phyloP scores from a whole-genome alignment of 2,888 invertebrate genomes.

The Phyto melanocephala region DNA sequence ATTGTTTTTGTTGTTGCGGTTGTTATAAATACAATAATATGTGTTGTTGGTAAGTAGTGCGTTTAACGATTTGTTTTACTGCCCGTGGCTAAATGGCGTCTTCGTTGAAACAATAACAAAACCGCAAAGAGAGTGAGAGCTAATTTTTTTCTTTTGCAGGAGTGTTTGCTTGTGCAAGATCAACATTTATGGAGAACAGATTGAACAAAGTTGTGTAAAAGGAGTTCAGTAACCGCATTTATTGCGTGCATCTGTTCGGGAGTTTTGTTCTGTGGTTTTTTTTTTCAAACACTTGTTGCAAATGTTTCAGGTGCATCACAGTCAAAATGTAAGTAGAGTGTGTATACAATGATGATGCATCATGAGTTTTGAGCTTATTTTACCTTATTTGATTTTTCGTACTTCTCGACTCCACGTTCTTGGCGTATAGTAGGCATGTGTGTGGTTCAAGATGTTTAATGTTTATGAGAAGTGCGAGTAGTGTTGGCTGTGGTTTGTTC shows the following conservation, averaged over 20 bases:
- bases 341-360: conserved; percentile 27
- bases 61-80: conserved; percentile 59
- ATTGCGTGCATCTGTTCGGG: conserved; percentile 60
- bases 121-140: background rate
- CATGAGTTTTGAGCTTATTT: conserved; percentile 42
- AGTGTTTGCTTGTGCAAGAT: background rate
- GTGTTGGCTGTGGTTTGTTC: background rate
- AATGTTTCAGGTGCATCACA: conserved; percentile 55
- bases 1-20: conserved; percentile 14
- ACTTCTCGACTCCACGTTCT: background rate
- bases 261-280: conserved; percentile 1
- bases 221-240: conserved; percentile 59
- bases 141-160: background rate
- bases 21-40: conserved; percentile 10
- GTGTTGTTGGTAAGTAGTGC: conserved; percentile 54
- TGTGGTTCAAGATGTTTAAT: background rate
- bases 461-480: background rate
- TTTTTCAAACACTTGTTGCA: conserved; percentile 50
- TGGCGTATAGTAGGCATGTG: background rate
- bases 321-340: conserved; percentile 2
- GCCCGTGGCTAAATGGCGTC: conserved; percentile 55
- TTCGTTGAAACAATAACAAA: conserved; percentile 12
- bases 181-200: background rate
- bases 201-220: background rate
- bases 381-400: conserved; percentile 2